A percentile compares a stretch with the other conserved stretches of the same genome.
These are phyloP conservation scores for Scaptomyza montana DNA, from an alignment of 1,140 invertebrate genomes.

Conservation along the genomic window DNA sequence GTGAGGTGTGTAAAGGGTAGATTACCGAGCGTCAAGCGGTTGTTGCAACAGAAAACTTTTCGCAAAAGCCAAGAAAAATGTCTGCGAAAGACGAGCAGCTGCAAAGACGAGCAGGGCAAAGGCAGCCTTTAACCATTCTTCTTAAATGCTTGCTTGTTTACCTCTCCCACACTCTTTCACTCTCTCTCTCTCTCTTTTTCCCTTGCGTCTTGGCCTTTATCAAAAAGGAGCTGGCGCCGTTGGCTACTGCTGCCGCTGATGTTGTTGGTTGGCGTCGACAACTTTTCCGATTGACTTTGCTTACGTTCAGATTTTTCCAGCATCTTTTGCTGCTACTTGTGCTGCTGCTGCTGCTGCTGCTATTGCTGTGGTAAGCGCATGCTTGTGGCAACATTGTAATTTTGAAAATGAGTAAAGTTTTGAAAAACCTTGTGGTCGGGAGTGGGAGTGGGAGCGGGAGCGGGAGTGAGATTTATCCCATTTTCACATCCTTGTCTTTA, in stretches of 20 bases:
- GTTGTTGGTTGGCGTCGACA: constrained; percentile 45
- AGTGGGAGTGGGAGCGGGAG: background rate
- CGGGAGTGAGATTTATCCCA: background rate
- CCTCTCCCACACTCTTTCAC: background rate
- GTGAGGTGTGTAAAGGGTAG: constrained; percentile 39
- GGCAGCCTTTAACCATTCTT: constrained; percentile 43
- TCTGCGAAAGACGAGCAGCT: constrained; percentile 65
- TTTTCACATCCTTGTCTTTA: constrained; percentile 8
- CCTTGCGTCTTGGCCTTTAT: constrained; percentile 51
- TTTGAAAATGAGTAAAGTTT: constrained; percentile 84
- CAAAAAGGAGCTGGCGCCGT: constrained; percentile 46
- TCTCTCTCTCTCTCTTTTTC: constrained; percentile 6
- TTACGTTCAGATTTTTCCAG: constrained; percentile 82
- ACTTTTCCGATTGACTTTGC: constrained; percentile 82
- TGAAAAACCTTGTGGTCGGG: constrained; percentile 71
- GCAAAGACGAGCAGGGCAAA: constrained; percentile 35
- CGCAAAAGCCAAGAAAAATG: constrained; percentile 64
- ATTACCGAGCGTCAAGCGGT: constrained; percentile 77
- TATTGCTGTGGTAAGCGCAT: constrained; percentile 67
- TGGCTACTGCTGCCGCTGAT: constrained; percentile 33
- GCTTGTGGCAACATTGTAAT: constrained; percentile 83
- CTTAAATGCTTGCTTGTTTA: constrained; percentile 15
- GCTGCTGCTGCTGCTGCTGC: constrained; percentile 3
- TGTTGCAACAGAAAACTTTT: constrained; percentile 71
- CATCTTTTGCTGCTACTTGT: constrained; percentile 16